Base-by-base conservation (phyloP, 2,888 invertebrate genomes). In the Linnaemya tessellans region DNA sequence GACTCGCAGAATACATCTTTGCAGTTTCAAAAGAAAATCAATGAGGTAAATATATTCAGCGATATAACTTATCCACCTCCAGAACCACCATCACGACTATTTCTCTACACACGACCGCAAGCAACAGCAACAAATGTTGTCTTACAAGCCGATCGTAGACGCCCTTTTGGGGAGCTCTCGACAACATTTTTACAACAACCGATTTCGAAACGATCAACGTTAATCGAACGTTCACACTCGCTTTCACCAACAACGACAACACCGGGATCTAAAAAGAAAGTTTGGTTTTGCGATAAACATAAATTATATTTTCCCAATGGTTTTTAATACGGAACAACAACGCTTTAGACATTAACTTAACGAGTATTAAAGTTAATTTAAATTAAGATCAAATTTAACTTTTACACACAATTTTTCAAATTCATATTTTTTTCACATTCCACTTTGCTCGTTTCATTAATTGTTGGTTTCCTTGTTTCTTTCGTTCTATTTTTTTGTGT, bases 1-100 rank as follows among this genome's bases (percentile, higher is more conserved):
- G 97, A 98, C 92, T 95, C 98, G 35, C 97, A 97, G 15, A 96
- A 96, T 95, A 35, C 98, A 88, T 90, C 91, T 30, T 87, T 92
- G 84, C 90, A 91, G 80, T 90, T 90, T 87, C 93, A 93, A 87
- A 93, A 92, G 89, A 91, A 90, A 86, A 92, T 93, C 84, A 90
- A 89, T 86, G 92, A 93, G 92, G 93, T 93, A 91, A 91, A 89
- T 91, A 90, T 90, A 88, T 91, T 88, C 91, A 90, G 90, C 89
- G 91, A 91, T 87, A 90, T 89, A 73, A 88, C 89, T 87, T 91
- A 91, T 86, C 87, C 88, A 78, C 90, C 91, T 84, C 77, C 80
- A 64, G 10, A 46, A 73, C 46, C 68, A 56, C 5, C 30, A 30
- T 20, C 68, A 56, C n/a, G n/a, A n/a, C 35, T 43, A 43, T 54